Conservation (phyloP, 2,113 vertebrate genomes). For the Chunga burmeisteri region DNA sequence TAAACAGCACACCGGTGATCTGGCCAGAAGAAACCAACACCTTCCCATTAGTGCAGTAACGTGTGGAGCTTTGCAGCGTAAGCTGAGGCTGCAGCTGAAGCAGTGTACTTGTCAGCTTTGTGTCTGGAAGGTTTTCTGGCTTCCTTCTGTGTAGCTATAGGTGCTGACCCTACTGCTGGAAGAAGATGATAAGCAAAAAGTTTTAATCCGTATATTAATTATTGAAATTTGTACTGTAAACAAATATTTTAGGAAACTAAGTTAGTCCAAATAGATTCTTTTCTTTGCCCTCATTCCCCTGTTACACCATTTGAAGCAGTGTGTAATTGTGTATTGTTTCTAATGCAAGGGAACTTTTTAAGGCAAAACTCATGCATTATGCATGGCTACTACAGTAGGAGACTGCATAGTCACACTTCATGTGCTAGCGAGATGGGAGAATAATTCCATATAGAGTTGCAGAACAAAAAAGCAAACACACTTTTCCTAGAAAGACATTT, state of each 20-base stretch:
- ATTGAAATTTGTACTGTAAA: conserved; percentile 65
- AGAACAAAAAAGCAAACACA: not conserved
- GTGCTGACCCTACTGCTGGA: conserved; percentile 66
- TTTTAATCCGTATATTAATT: conserved; percentile 67
- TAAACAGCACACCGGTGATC: not conserved
- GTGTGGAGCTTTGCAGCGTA: not conserved
- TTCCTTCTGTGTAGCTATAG: conserved; percentile 2
- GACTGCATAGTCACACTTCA: not conserved
- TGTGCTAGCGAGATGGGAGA: conserved; percentile 33
- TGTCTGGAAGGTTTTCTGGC: conserved; percentile 9
- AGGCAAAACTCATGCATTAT: conserved; percentile 47
- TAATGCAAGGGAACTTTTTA: conserved; percentile 34
- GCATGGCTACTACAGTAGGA: not conserved
- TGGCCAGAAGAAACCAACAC: not conserved
- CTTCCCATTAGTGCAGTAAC: not conserved
- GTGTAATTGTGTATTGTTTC: conserved; percentile 46
- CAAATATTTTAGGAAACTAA: conserved; percentile 62
- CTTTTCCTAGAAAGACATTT: not conserved
- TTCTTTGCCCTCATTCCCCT: not conserved
- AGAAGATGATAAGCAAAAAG: conserved; percentile 64
- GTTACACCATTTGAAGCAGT: not conserved
- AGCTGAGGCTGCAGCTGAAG: not conserved
- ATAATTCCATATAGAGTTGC: conserved; percentile 29
- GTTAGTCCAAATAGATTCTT: conserved; percentile 32
- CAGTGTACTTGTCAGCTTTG: not conserved